A percentile compares a stretch with the other conserved stretches of the same genome.
These are phyloP conservation scores for Mungos mungo DNA, from an alignment of 2,113 vertebrate genomes.

Conservation along the genomic window DNA sequence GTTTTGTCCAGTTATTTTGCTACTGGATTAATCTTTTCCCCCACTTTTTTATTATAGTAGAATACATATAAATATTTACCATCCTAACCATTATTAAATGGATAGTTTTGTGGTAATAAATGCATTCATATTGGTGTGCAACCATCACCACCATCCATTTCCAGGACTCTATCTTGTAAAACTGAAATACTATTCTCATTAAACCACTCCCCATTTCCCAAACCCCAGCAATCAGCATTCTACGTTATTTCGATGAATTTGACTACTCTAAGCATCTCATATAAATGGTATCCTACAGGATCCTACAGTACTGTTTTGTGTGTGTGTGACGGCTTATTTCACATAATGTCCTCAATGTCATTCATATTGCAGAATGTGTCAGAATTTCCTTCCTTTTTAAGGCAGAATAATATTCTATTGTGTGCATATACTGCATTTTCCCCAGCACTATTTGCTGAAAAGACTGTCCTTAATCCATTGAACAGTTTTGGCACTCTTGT, in stretches of 20 bases:
- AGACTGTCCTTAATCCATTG: neutral
- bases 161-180: neutral
- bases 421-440: neutral
- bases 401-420: neutral
- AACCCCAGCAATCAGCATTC: neutral
- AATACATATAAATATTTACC: neutral
- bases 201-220: neutral
- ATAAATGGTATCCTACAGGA: neutral
- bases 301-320: too few relatives aligned
- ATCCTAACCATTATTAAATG: neutral
- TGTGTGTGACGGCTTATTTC: neutral
- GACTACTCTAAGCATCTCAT: neutral
- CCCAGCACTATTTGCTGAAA: neutral
- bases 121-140: neutral
- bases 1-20: neutral
- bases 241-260: neutral
- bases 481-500: neutral
- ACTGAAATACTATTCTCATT: neutral
- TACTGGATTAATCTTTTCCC: neutral
- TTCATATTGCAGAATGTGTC: neutral
- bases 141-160: neutral
- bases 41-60: neutral
- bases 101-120: neutral
- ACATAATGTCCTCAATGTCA: neutral
- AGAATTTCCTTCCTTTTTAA: neutral